Percentiles rank a stretch among this genome's conserved stretches.
Conservation (phyloP, 2,113 vertebrate species). For the Rynchops niger region DNA sequence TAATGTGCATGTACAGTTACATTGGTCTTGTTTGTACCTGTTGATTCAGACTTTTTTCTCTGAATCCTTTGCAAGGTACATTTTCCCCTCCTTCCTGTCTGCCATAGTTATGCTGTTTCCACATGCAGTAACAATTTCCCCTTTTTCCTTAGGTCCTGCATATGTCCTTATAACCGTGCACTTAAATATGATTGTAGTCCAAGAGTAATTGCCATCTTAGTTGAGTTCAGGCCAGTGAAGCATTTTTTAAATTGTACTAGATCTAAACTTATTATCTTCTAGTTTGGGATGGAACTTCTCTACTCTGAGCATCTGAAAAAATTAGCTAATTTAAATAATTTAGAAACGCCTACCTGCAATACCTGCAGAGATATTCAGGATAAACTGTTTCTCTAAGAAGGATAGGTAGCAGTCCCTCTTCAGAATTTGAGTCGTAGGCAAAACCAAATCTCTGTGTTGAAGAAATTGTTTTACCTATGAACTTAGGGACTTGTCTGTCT, state of each 20-base stretch:
- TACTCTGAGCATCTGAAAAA: neutral
- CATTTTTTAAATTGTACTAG: neutral
- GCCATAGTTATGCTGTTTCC: neutral
- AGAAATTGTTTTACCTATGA: neutral
- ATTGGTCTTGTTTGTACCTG: neutral
- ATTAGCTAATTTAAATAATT: neutral
- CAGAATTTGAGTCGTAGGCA: neutral
- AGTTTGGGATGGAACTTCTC: neutral
- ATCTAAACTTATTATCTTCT: neutral
- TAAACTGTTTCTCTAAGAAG: neutral
- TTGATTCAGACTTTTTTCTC: constrained; percentile 25
- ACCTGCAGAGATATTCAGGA: neutral
- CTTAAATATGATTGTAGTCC: neutral
- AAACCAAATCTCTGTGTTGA: neutral
- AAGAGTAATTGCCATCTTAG: neutral
- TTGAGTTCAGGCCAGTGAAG: neutral
- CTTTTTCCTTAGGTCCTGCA: neutral
- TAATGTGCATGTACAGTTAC: constrained; percentile 5
- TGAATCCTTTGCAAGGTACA: constrained; percentile 32
- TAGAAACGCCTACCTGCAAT: neutral
- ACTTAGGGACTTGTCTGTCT: neutral
- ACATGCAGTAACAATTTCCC: neutral
- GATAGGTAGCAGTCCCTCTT: neutral
- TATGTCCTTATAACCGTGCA: neutral
- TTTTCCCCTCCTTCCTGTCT: neutral